Conservation (phyloP, 1,140 invertebrate species). For the Carcinoscorpius rotundicauda region DNA sequence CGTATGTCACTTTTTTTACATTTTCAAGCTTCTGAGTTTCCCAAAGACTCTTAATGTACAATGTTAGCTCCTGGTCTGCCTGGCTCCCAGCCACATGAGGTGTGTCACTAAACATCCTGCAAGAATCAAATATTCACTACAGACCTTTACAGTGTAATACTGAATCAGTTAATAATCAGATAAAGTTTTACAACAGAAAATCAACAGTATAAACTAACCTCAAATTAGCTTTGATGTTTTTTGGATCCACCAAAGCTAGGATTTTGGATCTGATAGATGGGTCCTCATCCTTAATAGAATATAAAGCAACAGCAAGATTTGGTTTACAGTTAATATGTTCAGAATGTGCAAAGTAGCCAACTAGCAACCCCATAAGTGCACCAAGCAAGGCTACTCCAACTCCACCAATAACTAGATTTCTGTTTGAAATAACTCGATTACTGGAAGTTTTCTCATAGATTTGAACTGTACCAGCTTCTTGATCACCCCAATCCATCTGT, state of each 20-base stretch:
- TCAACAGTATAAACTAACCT: slow-evolving; percentile 9
- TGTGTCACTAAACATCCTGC: slow-evolving; percentile 15
- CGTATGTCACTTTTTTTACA: slow-evolving; percentile 21
- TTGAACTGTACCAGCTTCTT: slow-evolving; percentile 22
- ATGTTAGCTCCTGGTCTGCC: slow-evolving; percentile 22
- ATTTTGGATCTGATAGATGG: slow-evolving; percentile 21
- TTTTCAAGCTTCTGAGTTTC: slow-evolving; percentile 21
- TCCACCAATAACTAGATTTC: slow-evolving; percentile 16
- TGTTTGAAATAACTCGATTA: slow-evolving; percentile 17
- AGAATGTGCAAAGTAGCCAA: slow-evolving; percentile 26
- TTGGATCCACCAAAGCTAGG: slow-evolving; percentile 17
- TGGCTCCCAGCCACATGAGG: slow-evolving; percentile 22
- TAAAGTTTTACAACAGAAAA: too few species aligned
- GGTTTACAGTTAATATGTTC: slow-evolving; percentile 21
- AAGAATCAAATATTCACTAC: too few species aligned
- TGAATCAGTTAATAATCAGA: too few species aligned
- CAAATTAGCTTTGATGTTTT: slow-evolving; percentile 17
- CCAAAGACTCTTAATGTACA: slow-evolving; percentile 21
- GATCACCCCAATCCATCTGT: slow-evolving; percentile 22
- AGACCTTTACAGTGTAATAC: too few species aligned
- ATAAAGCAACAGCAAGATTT: slow-evolving; percentile 20
- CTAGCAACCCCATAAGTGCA: slow-evolving; percentile 21
- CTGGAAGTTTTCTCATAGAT: slow-evolving; percentile 28
- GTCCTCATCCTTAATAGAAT: slow-evolving; percentile 23
- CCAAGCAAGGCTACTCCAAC: slow-evolving; percentile 18